Conservation (phyloP, 1,140 invertebrate species). For the Drosophila jambulina region DNA sequence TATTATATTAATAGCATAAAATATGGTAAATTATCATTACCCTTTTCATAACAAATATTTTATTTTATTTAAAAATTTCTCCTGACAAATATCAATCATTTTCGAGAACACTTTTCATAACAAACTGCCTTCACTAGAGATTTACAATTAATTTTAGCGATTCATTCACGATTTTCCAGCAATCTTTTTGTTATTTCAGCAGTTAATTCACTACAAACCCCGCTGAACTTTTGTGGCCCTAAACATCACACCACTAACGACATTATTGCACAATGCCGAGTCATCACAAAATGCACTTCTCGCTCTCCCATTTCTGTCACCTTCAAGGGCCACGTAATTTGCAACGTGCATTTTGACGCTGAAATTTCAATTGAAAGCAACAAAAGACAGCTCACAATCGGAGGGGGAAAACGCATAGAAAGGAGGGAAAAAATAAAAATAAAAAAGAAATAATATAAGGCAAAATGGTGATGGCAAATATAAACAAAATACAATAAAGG, state of each 20-base stretch:
- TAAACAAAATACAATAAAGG: constrained; percentile 50
- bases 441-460: constrained; percentile 40
- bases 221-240: constrained; percentile 8
- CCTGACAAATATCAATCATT: neutral
- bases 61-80: neutral
- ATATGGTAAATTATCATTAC: too few species aligned
- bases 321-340: constrained; percentile 75
- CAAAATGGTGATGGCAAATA: constrained; percentile 50
- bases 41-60: neutral
- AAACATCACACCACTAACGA: constrained; percentile 8
- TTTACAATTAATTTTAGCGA: neutral
- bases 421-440: constrained; percentile 16
- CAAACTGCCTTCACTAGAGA: neutral
- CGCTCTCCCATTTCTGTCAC: constrained; percentile 46
- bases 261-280: constrained; percentile 40
- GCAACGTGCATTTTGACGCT: constrained; percentile 68
- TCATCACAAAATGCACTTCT: constrained; percentile 68
- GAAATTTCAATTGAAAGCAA: constrained; percentile 67
- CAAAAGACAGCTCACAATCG: constrained; percentile 15
- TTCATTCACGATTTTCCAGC: constrained; percentile 16
- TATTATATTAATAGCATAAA: too few species aligned
- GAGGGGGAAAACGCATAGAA: constrained; percentile 32
- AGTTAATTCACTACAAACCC: constrained; percentile 6
- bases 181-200: constrained; percentile 15
- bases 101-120: neutral